Conservation (phyloP, 2,888 invertebrate species). For the Aplocera efformata region DNA sequence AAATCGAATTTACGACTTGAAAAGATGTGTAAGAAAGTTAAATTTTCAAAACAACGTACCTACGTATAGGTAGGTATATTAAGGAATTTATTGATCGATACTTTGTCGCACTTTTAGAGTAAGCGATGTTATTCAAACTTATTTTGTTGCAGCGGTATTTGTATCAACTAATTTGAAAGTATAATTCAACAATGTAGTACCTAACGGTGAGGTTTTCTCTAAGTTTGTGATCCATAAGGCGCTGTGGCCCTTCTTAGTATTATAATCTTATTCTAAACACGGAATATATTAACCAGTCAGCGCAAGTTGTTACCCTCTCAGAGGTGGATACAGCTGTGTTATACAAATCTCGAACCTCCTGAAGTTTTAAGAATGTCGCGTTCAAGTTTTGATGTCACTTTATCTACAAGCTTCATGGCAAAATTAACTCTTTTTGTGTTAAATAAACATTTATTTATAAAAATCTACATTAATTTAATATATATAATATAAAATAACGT, state of each 20-base stretch:
- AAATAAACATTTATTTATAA: too few relatives aligned
- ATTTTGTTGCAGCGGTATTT: conserved; percentile 12
- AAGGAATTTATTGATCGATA: not conserved
- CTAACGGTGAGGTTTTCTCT: conserved; percentile 45
- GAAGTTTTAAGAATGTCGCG: conserved; percentile 8
- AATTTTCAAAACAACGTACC: too few relatives aligned
- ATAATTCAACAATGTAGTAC: conserved; percentile 57
- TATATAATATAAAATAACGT: too few relatives aligned
- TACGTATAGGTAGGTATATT: too few relatives aligned
- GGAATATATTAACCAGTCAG: conserved; percentile 67
- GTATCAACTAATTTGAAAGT: conserved; percentile 58
- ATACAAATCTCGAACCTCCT: conserved; percentile 13
- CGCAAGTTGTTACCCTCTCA: conserved; percentile 38
- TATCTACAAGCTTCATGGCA: too few relatives aligned
- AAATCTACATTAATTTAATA: too few relatives aligned
- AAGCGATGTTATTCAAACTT: conserved; percentile 7
- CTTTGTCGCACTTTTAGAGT: conserved; percentile 19
- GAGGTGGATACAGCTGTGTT: conserved; percentile 7
- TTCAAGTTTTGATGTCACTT: not conserved
- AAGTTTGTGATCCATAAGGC: conserved; percentile 42
- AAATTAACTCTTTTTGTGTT: too few relatives aligned
- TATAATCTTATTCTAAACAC: conserved; percentile 77
- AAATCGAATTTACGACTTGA: too few relatives aligned
- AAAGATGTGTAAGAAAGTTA: too few relatives aligned
- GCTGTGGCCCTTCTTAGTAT: conserved; percentile 64